Evolutionary conservation across 2,888 invertebrate genomes (phyloP), one percentile per base, ranked within the genome.

Genomic region (Aquatica leii): DNA sequence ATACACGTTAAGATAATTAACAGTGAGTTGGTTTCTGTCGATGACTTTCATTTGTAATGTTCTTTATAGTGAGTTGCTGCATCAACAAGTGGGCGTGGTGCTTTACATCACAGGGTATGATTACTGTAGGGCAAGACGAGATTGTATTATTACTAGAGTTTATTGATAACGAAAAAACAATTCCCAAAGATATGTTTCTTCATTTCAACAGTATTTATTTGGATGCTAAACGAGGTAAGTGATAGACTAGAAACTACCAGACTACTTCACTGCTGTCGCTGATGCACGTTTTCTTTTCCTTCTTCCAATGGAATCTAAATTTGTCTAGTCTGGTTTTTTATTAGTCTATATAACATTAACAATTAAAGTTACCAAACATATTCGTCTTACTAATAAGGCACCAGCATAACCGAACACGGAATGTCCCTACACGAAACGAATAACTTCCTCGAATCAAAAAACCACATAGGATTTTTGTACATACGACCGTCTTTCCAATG

Each of bases 61-160:
- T n/a, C n/a, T 62, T 81, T 83, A 31, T 76, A 91, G 92, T 93
- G 83, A 88, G 88, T 74, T 93, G 93, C 76, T 91, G 91, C 77
- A 86, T 91, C 66, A 89, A 90, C 74, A 87, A 87, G 71, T 84
- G 84, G 65, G 89, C 89, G 63, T 92, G 94, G 87, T 91, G 91
- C 77, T 89, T 93, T 73, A 87, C 90, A 17, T 91, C 92, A 0
- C 84, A 86, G 69, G 94, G 94, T 11, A 83, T 94, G 79, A 88
- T 89, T 62, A 88, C 89, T 61, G 92, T 93, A 14, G 93, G 92
- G 1, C 94, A 93, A 77, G 93, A 94, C 76, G 94, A 94, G 82
- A 83, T 95, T 15, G 86, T 93, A 48, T 86, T 93, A 59, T 77
- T 94, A 37, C 80, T 94, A 17, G 92, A 93, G 78, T 82, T 87